Evolutionary conservation across 30 jellyfish, hydroid and myxozoan species (phyloP).

Genomic region (Aurelia aurita complex sp. Pacific): DNA sequence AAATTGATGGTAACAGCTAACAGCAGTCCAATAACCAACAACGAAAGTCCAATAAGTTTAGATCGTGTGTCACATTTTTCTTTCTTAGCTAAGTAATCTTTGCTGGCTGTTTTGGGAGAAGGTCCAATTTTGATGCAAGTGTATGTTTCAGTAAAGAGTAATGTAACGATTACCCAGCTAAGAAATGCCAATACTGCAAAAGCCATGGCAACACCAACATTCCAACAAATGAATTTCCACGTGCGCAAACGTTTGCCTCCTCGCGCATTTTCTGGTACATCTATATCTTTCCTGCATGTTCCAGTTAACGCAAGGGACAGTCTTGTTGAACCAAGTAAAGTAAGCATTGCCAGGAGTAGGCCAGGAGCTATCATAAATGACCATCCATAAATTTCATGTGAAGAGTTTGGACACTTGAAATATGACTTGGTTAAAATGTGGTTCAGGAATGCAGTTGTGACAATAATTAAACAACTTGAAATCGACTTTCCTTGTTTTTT

Average conservation of each 20-base stretch:
- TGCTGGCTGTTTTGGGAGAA: not conserved
- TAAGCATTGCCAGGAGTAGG: not conserved
- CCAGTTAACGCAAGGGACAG: not conserved
- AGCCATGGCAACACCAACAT: not conserved
- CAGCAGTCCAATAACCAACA: not conserved
- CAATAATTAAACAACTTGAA: not conserved
- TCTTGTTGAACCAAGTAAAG: not conserved
- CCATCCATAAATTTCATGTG: conserved; percentile 8
- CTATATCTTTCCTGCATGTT: conserved; percentile 7
- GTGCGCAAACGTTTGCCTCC: not conserved
- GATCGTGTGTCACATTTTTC: not conserved
- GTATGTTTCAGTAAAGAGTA: conserved; percentile 23
- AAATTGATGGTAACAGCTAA: not conserved
- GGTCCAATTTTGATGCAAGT: conserved; percentile 50
- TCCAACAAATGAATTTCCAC: conserved; percentile 3
- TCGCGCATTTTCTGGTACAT: conserved; percentile 3
- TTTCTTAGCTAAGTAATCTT: conserved; percentile 11
- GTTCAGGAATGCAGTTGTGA: conserved; percentile 5
- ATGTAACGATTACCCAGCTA: conserved; percentile 20
- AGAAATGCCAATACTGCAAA: conserved; percentile 3
- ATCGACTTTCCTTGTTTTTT: not conserved
- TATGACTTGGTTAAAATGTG: not conserved
- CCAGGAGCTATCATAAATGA: conserved; percentile 35
- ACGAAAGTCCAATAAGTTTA: not conserved
- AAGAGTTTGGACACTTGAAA: conserved; percentile 24